Conservation (phyloP, 1,140 invertebrate genomes). For the Sycobia sp. region DNA sequence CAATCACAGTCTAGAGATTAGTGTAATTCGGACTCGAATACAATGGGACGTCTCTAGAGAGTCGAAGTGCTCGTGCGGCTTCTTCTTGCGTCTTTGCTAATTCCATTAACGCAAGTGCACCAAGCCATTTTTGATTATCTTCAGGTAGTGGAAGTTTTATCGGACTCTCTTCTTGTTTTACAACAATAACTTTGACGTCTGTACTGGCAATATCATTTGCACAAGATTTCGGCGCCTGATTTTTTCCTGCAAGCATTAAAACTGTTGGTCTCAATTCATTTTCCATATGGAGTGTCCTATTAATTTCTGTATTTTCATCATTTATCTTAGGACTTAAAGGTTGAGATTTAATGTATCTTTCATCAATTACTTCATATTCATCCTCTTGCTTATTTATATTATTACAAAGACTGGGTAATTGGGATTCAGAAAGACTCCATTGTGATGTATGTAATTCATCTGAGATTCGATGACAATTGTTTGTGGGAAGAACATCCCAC, state of each 20-base stretch:
- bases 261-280: conserved; percentile 66
- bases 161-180: conserved; percentile 49
- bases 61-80: conserved; percentile 38
- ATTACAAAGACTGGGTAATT: conserved; percentile 15
- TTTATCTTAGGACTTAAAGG: neutral
- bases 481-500: conserved; percentile 52
- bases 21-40: conserved; percentile 45
- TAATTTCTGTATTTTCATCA: conserved; percentile 10
- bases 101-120: conserved; percentile 73
- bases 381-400: neutral
- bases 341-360: conserved; percentile 20
- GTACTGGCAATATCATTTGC: conserved; percentile 29
- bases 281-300: conserved; percentile 42
- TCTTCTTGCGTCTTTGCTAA: conserved; percentile 60
- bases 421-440: conserved; percentile 30
- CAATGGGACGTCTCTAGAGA: conserved; percentile 38
- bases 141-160: conserved; percentile 48
- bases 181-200: conserved; percentile 44
- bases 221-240: conserved; percentile 31
- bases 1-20: conserved; percentile 57
- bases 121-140: conserved; percentile 65
- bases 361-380: neutral
- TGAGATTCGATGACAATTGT: conserved; percentile 21
- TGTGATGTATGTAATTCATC: conserved; percentile 22
- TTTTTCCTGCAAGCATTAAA: conserved; percentile 60